A percentile compares a stretch with the other conserved stretches of the same genome.
Conservation (phyloP, 2,797 vertebrate species). For the Artibeus jamaicensis region DNA sequence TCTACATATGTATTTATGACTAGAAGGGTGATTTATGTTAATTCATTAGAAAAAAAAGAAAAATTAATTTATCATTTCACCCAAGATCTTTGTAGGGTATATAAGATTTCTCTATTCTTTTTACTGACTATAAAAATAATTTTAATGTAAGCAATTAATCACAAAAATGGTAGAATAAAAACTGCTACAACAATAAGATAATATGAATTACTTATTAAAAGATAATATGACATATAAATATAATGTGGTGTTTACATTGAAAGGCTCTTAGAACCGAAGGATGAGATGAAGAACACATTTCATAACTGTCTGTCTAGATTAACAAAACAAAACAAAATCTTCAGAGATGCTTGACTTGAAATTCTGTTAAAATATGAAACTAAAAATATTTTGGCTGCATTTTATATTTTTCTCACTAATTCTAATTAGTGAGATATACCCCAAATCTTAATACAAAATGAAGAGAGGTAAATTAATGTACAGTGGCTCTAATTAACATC, state of each 20-base stretch:
- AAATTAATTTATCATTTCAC: neutral
- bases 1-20: neutral
- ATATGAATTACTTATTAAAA: no score
- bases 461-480: neutral
- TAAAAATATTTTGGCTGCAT: neutral
- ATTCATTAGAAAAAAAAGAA: neutral
- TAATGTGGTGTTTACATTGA: neutral
- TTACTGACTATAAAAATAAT: neutral
- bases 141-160: neutral
- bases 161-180: neutral
- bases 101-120: neutral
- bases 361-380: neutral
- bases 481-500: neutral
- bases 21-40: neutral
- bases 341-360: neutral
- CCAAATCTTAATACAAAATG: neutral
- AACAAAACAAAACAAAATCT: neutral
- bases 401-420: neutral
- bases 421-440: neutral
- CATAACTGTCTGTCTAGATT: neutral
- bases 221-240: neutral
- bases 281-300: neutral
- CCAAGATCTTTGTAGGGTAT: neutral
- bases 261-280: neutral
- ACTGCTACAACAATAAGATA: neutral